Evolutionary conservation across 1,140 invertebrate species (phyloP).

Genomic region (Nasonia longicornis): DNA sequence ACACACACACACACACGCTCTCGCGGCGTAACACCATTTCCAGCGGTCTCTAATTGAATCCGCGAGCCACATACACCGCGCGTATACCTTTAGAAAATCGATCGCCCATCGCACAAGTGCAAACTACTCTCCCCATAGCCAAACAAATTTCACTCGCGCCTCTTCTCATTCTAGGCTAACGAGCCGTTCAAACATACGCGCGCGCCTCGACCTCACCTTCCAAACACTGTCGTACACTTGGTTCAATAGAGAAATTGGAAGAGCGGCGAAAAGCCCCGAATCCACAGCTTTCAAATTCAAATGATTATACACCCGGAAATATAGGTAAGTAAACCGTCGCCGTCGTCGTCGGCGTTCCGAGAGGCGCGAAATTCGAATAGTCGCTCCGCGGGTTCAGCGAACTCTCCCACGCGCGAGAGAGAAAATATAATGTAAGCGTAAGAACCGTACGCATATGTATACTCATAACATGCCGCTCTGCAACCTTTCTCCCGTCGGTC

Average conservation of each 20-base stretch:
- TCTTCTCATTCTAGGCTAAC: neutral
- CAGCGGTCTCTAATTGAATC: neutral
- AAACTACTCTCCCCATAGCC: neutral
- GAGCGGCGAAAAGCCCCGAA: neutral
- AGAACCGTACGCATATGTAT: neutral
- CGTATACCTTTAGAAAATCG: neutral
- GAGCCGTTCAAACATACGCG: neutral
- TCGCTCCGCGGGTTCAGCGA: neutral
- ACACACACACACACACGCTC: neutral
- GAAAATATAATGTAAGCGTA: constrained; percentile 16
- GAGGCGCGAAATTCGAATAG: constrained; percentile 35
- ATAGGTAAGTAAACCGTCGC: constrained; percentile 32
- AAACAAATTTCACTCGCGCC: neutral
- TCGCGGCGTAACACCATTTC: neutral
- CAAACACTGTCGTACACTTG: neutral
- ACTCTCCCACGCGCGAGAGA: constrained; percentile 22
- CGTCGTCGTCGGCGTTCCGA: neutral
- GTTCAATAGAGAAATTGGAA: neutral
- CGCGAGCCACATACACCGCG: neutral
- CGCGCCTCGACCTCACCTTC: neutral
- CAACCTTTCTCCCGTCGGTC: neutral
- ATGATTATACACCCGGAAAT: neutral
- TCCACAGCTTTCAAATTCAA: constrained; percentile 22
- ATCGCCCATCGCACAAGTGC: neutral
- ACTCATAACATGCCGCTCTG: neutral